These are phyloP conservation scores for Ectropis crepuscularia DNA, from an alignment of 2,888 invertebrate genomes.

Conservation along the genomic window DNA sequence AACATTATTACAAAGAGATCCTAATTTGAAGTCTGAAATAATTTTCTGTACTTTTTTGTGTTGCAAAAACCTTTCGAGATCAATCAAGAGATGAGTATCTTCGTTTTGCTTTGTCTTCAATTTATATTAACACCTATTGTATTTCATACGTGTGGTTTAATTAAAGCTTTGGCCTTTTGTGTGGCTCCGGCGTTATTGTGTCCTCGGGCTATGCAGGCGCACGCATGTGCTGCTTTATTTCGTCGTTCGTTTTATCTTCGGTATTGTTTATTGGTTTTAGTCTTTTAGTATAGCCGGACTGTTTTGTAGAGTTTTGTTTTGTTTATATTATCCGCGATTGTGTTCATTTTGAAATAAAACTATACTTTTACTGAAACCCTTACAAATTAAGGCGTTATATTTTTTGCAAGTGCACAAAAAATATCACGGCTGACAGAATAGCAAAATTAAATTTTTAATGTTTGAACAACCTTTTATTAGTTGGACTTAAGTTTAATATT, in stretches of 20 bases:
- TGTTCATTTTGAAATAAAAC: too few relatives aligned
- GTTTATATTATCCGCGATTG: not conserved
- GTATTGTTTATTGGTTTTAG: constrained; percentile 39
- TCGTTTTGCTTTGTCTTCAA: constrained; percentile 33
- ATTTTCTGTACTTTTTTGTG: not conserved
- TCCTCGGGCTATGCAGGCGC: constrained; percentile 45
- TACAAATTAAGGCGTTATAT: too few relatives aligned
- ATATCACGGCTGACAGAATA: too few relatives aligned
- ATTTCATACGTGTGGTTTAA: constrained; percentile 27
- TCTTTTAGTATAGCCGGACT: not conserved
- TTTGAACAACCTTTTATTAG: too few relatives aligned
- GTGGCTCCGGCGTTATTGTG: constrained; percentile 42
- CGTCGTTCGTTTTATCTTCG: constrained; percentile 36
- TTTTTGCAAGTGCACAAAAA: too few relatives aligned
- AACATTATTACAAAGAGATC: not conserved
- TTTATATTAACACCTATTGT: constrained; percentile 39
- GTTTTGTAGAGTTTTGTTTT: constrained; percentile 14
- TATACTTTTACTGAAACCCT: too few relatives aligned
- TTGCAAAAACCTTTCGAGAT: constrained; percentile 29
- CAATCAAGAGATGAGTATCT: constrained; percentile 17
- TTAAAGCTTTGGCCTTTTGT: constrained; percentile 42
- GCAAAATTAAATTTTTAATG: too few relatives aligned
- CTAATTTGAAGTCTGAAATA: not conserved
- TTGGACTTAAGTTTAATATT: too few relatives aligned
- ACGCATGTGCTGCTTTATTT: constrained; percentile 39